Base-by-base conservation (phyloP, 2,797 vertebrate species). In the Iguana delicatissima region DNA sequence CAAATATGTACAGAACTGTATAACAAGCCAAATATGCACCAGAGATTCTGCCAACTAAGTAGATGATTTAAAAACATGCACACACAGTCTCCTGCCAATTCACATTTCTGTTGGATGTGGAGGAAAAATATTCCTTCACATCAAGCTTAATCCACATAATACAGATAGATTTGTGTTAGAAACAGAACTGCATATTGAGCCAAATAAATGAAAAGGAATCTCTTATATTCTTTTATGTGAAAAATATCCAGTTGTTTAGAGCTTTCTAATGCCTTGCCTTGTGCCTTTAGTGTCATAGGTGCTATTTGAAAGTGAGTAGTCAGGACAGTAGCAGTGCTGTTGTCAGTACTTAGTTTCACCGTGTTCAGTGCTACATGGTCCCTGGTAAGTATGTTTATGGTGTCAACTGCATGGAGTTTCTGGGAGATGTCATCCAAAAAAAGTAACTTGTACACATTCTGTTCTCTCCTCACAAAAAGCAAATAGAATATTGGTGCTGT, bases 31-130 rank as follows among this genome's bases (percentile, higher is more conserved):
- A 96, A 91, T 84, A 88, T 91, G 93, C 50, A 82, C 59, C 69
- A 93, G 77, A 93, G 94, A 93, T 86, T 87, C 64, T 96, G 85
- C 93, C 92, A 93, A 0, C 67, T 91, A 94, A 94, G 89, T 86
- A 91, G 87, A 92, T 16, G 93, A 89, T 95, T 94, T 94, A 76
- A 86, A 83, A 92, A 87, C 0, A 0, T n/a, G 57, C 38, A 86
- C n/a, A 7, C 2, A 57, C n/a, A 38, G 2, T 12, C 20, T 91
- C 32, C 89, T 94, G 90, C 94, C 84, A 42, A 92, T 59, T 93
- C 90, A 90, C 84, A 93, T 93, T 93, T 85, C 93, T 95, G 88
- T 89, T 95, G 91, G 86, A 80, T 1, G 0, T 91, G 52, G 2
- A 89, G 89, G 88, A 85, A 92, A 94, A 73, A 14, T 7, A 46